These are phyloP conservation scores for Dunckerocampus dactyliophorus DNA, from an alignment of 2,113 vertebrate species.

Conservation along the genomic window DNA sequence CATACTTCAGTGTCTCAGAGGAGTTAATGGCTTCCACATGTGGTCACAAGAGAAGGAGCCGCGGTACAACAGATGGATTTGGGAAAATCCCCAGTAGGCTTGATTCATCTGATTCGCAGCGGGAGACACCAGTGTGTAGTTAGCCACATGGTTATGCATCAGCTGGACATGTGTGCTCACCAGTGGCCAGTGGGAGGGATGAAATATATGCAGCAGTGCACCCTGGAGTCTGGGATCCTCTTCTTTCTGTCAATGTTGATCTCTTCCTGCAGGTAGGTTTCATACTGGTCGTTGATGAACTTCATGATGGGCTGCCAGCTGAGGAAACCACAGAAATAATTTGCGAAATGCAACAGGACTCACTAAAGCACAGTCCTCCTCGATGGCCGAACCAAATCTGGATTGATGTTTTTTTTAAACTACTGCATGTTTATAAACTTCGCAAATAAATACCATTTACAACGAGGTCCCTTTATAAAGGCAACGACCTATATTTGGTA, in stretches of 20 bases:
- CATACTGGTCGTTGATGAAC: conserved; percentile 97
- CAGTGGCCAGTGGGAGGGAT: conserved; percentile 96
- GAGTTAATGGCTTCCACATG: conserved; percentile 43
- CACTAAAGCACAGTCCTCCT: no score
- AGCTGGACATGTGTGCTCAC: conserved; percentile 57
- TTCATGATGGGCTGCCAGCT: conserved; percentile 99
- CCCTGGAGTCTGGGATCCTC: conserved; percentile 89
- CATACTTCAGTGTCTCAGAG: conserved; percentile 31
- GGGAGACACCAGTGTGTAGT: conserved; percentile 21
- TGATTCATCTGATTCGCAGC: conserved; percentile 23
- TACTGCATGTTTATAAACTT: no score
- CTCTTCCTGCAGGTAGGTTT: conserved; percentile 95
- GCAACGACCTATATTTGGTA: no score
- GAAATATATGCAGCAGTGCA: conserved; percentile 99
- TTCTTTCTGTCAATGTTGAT: conserved; percentile 95
- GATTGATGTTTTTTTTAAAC: no score
- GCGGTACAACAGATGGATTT: conserved; percentile 31
- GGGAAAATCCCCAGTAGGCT: conserved; percentile 33
- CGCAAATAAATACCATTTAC: no score
- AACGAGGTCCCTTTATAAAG: no score
- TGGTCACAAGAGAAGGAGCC: conserved; percentile 24
- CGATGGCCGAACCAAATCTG: no score
- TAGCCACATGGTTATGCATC: not conserved
- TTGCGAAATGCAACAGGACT: no score
- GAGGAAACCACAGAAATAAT: not conserved